Base-by-base conservation (phyloP, 2,888 invertebrate species). In the Nemapogon koenigi region DNA sequence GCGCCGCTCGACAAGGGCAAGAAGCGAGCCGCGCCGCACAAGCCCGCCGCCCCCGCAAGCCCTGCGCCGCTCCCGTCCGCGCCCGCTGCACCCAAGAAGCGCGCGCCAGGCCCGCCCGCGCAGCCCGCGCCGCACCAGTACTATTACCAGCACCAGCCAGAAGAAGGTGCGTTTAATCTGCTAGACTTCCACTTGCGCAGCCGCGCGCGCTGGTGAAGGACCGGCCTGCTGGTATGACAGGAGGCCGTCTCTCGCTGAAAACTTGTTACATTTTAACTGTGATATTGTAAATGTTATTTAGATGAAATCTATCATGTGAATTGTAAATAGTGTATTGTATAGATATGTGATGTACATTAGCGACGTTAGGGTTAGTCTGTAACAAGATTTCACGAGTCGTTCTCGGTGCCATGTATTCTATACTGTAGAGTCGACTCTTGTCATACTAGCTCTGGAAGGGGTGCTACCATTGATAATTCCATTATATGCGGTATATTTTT, bases 201-300 rank as follows among this genome's bases (percentile, higher is more conserved):
- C 73, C 71, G 81, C 69, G 81, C 80, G 76, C 73, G 81, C 62
- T 81, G 81, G 81, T 81, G 80, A 81, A 79, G 71, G 69, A 73
- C 76, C 71, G 69, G 76, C 79, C 78, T 78, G 79, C 79, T 78
- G 73, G 80, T 79, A 80, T 80, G 80, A 80, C 79, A 79, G 79
- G 79, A 79, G 79, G 71, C 71, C 62, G 70, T 46, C n/a, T 49
- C 53, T 49, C 53, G 49, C 73, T 72, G 79, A 76, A 79, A 75
- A 65, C 79, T 79, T 76, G 79, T 79, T 79, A 78, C 79, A 76
- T 69, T 70, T 72, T 73, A 73, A 78, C 79, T 75, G 76, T 73
- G 76, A 78, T 78, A 72, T 59, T 75, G 70, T 71, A 73, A 56
- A 70, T 68, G 67, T 68, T 41, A 66, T 66, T 65, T 71, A 71